These are phyloP conservation scores for Oceanites oceanicus DNA, from an alignment of 2,113 vertebrate species.

Conservation along the genomic window DNA sequence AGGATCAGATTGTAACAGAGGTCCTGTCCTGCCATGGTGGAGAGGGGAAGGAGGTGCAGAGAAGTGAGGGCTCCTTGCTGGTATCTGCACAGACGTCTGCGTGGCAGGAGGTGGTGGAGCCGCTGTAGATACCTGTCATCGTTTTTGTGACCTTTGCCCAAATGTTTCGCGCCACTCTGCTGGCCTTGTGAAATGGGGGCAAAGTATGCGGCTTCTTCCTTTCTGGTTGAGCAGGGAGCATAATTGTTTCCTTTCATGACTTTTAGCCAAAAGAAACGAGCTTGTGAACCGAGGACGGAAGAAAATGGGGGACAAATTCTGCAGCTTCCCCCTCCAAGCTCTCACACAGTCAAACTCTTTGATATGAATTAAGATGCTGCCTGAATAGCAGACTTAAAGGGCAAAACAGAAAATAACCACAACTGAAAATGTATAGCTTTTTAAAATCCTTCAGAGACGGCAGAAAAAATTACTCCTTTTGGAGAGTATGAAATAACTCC, in stretches of 20 bases:
- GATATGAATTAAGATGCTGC: neutral
- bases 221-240: neutral
- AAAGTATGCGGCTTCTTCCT: neutral
- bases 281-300: neutral
- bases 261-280: neutral
- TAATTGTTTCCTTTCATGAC: neutral
- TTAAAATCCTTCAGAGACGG: neutral
- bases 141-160: neutral
- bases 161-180: neutral
- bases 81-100: neutral
- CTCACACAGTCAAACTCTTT: neutral
- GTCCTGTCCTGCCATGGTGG: neutral
- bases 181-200: neutral
- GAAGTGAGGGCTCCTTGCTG: neutral
- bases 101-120: neutral
- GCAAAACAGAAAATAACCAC: slow-evolving; percentile 18
- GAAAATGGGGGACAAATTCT: neutral
- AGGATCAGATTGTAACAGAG: neutral
- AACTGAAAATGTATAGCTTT: slow-evolving; percentile 3
- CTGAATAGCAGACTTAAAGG: slow-evolving; percentile 28
- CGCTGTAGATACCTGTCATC: neutral
- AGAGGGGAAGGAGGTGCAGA: neutral
- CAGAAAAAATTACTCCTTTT: neutral
- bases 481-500: neutral
- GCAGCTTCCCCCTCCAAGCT: neutral